phyloP scores from a whole-genome alignment of 2,797 vertebrate genomes.

The Esox lucius region DNA sequence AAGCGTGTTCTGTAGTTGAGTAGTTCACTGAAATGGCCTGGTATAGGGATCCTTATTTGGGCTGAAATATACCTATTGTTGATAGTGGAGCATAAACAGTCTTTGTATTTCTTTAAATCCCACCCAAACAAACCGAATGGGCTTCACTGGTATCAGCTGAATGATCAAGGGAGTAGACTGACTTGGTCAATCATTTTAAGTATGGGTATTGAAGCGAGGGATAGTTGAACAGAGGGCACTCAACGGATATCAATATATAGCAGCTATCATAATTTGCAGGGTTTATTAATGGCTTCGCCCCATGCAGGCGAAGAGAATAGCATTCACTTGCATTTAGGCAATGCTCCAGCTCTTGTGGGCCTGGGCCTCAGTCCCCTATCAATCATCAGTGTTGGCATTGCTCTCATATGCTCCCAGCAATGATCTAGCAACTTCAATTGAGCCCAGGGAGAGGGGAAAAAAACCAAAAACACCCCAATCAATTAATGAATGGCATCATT shows the following conservation, averaged over 20 bases:
- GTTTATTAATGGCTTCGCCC: neutral
- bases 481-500: slow-evolving; percentile 70
- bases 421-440: neutral
- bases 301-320: neutral
- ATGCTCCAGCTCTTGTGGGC: neutral
- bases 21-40: too few species aligned
- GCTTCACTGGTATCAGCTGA: too few species aligned
- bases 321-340: neutral
- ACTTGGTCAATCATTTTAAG: neutral
- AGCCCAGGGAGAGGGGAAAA: slow-evolving; percentile 19
- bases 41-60: too few species aligned
- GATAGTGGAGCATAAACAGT: too few species aligned
- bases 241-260: slow-evolving; percentile 2
- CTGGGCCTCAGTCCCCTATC: neutral
- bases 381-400: neutral
- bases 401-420: neutral
- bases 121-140: too few species aligned
- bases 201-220: neutral
- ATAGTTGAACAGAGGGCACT: neutral
- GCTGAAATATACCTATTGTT: too few species aligned
- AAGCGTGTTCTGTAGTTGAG: too few species aligned
- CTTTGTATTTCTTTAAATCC: too few species aligned
- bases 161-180: too few species aligned
- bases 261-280: neutral
- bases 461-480: slow-evolving; percentile 52